Conservation (phyloP, 2,797 vertebrate genomes). For the Austrolebias charrua region DNA sequence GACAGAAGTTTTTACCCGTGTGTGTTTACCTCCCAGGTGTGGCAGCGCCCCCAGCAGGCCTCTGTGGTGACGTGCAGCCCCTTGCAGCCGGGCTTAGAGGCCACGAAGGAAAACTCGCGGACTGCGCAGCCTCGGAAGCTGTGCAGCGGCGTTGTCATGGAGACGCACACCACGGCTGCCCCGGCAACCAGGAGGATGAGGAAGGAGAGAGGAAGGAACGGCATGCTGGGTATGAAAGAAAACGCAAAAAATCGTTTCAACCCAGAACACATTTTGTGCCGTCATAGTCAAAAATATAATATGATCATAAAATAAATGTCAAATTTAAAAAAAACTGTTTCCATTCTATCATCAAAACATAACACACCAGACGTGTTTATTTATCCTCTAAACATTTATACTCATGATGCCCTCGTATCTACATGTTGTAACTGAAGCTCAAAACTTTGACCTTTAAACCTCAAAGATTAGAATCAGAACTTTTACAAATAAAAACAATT, state of each 20-base stretch:
- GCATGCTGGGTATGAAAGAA: constrained; percentile 57
- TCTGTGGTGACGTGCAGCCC: constrained; percentile 73
- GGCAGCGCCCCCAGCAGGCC: constrained; percentile 81
- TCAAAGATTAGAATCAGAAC: background rate
- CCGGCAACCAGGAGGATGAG: constrained; percentile 59
- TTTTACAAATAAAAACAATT: background rate
- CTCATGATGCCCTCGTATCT: constrained; percentile 44
- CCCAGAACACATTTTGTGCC: no score
- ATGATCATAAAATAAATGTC: no score
- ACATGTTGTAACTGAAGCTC: constrained; percentile 12
- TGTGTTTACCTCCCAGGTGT: constrained; percentile 80
- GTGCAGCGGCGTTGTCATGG: constrained; percentile 59
- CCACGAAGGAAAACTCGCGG: constrained; percentile 78
- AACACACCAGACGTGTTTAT: background rate
- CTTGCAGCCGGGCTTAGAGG: constrained; percentile 77
- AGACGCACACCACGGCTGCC: constrained; percentile 35
- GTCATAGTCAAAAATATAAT: no score
- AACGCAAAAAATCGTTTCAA: background rate
- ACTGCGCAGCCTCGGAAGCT: constrained; percentile 77
- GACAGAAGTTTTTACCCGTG: background rate
- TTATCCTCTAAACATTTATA: background rate
- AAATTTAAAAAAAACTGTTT: no score
- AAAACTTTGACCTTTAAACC: background rate
- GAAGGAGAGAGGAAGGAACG: constrained; percentile 25
- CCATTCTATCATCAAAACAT: background rate